Evolutionary conservation across 2,888 invertebrate genomes (phyloP).

Genomic region (Ophion ventricosus): DNA sequence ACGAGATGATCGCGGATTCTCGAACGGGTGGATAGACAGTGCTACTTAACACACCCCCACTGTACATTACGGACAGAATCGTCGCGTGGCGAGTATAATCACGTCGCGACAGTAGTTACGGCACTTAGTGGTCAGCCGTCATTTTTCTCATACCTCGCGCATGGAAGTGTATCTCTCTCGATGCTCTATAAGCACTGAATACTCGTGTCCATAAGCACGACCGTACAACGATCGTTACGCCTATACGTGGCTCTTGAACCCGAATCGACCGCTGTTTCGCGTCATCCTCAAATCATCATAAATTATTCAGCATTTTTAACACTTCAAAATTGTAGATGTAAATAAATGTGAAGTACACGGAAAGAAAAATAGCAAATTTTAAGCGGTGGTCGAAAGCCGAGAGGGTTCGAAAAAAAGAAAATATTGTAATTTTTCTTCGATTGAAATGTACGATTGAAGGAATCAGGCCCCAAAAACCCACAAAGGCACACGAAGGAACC

Average conservation of each 20-base stretch:
- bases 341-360: too few relatives aligned
- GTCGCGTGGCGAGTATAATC: slow-evolving; percentile 31
- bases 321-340: too few relatives aligned
- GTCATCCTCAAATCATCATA: neutral
- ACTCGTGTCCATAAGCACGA: neutral
- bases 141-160: slow-evolving; percentile 28
- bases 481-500: too few relatives aligned
- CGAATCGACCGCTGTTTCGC: neutral
- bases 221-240: neutral
- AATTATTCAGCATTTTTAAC: neutral
- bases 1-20: slow-evolving; percentile 9
- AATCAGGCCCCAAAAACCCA: too few relatives aligned
- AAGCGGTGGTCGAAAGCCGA: too few relatives aligned
- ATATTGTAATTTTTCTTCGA: too few relatives aligned
- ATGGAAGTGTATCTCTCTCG: slow-evolving; percentile 5
- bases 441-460: too few relatives aligned
- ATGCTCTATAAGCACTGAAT: slow-evolving; percentile 1
- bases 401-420: too few relatives aligned
- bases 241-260: neutral
- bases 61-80: slow-evolving; percentile 20
- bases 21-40: neutral
- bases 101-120: slow-evolving; percentile 29
- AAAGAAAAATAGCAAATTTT: too few relatives aligned
- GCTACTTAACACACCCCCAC: slow-evolving; percentile 18
- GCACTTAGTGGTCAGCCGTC: slow-evolving; percentile 23